Base-by-base conservation (phyloP, 2,797 vertebrate species). In the Pangasius sanitwongsei region DNA sequence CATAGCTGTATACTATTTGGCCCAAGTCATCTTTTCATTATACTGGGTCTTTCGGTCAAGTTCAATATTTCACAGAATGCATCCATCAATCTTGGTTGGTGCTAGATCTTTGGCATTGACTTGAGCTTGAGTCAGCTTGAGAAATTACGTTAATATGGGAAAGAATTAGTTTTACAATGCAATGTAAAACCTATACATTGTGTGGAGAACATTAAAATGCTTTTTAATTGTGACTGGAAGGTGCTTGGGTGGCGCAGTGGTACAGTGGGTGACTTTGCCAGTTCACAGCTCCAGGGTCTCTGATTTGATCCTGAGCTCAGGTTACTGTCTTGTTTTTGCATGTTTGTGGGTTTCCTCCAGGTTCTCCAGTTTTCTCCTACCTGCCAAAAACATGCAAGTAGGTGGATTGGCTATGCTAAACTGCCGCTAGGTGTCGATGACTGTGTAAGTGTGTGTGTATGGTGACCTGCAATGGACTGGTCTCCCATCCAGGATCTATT, bases 251-350 rank as follows among this genome's bases (percentile, higher is more conserved):
- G 78, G 18, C 4, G 0, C 53, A 3, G 50, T 6, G 25, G 23
- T 6, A 28, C 28, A 80, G n/a, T 31, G 77, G 16, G 77, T 55
- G 77, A 57, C n/a, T 80, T 57, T 80, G 48, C 5, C 7, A 6
- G 31, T 59, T 82, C 55, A 82, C 31, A 82, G 55, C 78, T 59
- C 11, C 55, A 34, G 23, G 12, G 61, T 83, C 82, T 8, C 25
- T 15, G 23, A 65, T 84, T 84, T 84, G 82, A 50, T 31, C 82
- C 82, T 84, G 44, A 84, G 44, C 25, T 48, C 41, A 65, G 41
- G 25, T 82, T 61, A 41, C n/a, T 23, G 31, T 81, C 28, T 61
- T 83, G 57, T 57, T 41, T 61, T 61, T 12, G 23, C 6, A 63
- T 37, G 12, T 44, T 25, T 82, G 20, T 82, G 31, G 25, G 37